Percentiles rank a stretch among this genome's conserved stretches.
These are phyloP conservation scores for Raja brachyura DNA, from an alignment of 2,113 vertebrate species.

Conservation along the genomic window DNA sequence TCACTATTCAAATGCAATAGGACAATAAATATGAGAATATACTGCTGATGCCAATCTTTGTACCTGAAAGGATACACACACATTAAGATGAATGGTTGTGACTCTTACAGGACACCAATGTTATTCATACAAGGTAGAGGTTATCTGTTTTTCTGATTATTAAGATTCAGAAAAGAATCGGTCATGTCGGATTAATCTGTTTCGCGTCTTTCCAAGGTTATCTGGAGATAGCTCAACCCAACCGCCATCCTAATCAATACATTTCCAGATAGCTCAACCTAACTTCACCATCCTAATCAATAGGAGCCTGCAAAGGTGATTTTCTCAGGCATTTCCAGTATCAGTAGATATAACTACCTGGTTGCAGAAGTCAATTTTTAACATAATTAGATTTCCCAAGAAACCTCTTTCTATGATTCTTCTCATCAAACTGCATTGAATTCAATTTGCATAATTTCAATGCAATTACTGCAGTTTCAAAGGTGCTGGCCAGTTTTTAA, in stretches of 20 bases:
- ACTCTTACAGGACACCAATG: background rate
- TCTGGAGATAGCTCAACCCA: too few relatives aligned
- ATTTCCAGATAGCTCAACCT: background rate
- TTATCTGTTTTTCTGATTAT: too few relatives aligned
- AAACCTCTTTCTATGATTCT: background rate
- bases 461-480: background rate
- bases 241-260: too few relatives aligned
- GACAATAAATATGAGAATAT: background rate
- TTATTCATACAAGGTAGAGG: background rate
- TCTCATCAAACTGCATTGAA: background rate
- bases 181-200: too few relatives aligned
- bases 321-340: background rate
- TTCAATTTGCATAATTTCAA: background rate
- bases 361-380: background rate
- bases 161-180: too few relatives aligned
- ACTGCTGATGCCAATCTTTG: background rate
- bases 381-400: background rate
- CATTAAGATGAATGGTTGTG: background rate
- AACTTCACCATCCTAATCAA: background rate
- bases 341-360: background rate
- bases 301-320: background rate
- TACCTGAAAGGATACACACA: background rate
- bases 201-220: too few relatives aligned
- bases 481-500: background rate
- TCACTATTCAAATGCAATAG: background rate